phyloP scores from a whole-genome alignment of 2,797 vertebrate species.

The Falco concolor region DNA sequence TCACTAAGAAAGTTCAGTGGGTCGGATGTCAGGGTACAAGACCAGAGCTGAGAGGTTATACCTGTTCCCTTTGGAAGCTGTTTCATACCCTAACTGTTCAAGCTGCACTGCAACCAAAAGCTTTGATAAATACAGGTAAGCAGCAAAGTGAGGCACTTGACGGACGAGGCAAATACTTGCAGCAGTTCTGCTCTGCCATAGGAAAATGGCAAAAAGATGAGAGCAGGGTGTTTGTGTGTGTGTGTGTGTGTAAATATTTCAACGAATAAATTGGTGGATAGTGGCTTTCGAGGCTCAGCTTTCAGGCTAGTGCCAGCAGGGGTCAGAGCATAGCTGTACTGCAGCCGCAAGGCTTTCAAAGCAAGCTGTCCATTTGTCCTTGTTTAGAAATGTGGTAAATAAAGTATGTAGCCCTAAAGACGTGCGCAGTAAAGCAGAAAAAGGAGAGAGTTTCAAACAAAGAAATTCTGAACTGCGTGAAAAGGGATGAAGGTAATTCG shows the following conservation, averaged over 20 bases:
- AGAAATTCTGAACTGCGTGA: not conserved
- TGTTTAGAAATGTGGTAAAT: not conserved
- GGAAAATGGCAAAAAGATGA: not conserved
- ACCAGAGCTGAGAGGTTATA: slow-evolving; percentile 84
- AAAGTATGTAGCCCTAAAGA: not conserved
- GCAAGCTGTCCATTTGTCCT: not conserved
- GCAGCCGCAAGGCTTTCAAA: not conserved
- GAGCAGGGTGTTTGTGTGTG: not conserved
- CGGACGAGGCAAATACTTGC: not conserved
- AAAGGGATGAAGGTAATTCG: not conserved
- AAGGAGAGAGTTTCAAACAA: not conserved
- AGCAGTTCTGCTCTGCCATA: not conserved
- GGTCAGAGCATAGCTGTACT: slow-evolving; percentile 41
- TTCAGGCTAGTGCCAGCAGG: slow-evolving; percentile 32
- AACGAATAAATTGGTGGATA: not conserved
- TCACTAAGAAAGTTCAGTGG: slow-evolving; percentile 82
- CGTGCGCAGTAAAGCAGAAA: not conserved
- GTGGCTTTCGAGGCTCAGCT: not conserved
- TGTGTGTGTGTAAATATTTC: not conserved
- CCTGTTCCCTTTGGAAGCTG: slow-evolving; percentile 91
- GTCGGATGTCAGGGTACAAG: slow-evolving; percentile 91
- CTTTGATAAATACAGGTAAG: slow-evolving; percentile 83
- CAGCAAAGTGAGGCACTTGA: not conserved
- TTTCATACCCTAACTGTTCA: slow-evolving; percentile 88
- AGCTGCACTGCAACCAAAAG: slow-evolving; percentile 75